Conservation (phyloP, 2,888 invertebrate species). For the Dexiosoma caninum region DNA sequence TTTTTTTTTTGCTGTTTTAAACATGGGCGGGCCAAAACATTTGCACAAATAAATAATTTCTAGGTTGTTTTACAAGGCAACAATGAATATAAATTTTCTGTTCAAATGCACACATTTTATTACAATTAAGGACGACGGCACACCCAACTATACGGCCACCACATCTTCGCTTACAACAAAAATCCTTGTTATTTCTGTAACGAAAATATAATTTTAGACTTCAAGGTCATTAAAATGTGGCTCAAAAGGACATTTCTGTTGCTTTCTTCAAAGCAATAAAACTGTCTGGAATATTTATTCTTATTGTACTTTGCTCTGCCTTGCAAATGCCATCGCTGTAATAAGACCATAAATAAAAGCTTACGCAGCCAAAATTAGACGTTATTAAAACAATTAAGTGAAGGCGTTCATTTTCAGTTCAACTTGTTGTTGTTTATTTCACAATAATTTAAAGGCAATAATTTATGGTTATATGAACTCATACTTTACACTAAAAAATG, state of each 20-base stretch:
- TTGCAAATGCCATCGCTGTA: conserved; percentile 8
- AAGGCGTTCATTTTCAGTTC: conserved; percentile 7
- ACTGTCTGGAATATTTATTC: conserved; percentile 58
- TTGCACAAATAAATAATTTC: conserved; percentile 18
- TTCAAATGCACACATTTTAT: conserved; percentile 36
- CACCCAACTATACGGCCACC: background rate
- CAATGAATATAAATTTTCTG: conserved; percentile 59
- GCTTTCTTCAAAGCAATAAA: conserved; percentile 49
- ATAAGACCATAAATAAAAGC: conserved; percentile 15
- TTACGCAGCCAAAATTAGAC: conserved; percentile 29
- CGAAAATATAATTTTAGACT: conserved; percentile 39
- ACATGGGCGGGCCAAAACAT: background rate
- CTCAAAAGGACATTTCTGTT: conserved; percentile 45
- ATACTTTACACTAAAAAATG: background rate
- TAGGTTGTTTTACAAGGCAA: conserved; percentile 37
- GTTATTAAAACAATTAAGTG: conserved; percentile 10
- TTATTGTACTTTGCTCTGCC: background rate
- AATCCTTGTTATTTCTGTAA: conserved; percentile 13
- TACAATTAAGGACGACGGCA: conserved; percentile 8
- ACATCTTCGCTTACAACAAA: background rate
- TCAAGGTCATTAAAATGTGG: conserved; percentile 59
- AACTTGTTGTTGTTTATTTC: background rate
- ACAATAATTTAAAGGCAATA: conserved; percentile 13
- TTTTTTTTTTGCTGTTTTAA: conserved; percentile 10
- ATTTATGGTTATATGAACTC: conserved; percentile 44